Percentiles rank a stretch among this genome's conserved stretches.
phyloP scores from a whole-genome alignment of 2,797 vertebrate genomes.

The Liasis olivaceus region DNA sequence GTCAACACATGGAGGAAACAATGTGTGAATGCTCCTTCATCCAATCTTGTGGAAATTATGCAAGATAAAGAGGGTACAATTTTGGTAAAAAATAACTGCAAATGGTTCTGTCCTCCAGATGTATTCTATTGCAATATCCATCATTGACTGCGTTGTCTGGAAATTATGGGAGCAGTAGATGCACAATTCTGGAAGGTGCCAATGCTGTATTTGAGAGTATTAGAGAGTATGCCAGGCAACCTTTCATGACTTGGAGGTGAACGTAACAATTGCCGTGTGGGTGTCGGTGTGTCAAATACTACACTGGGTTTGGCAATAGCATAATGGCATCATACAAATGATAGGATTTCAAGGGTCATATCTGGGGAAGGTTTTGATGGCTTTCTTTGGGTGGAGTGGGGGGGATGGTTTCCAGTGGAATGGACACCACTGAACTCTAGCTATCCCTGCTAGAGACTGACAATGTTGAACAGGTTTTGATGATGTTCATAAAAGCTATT shows the following conservation, averaged over 20 bases:
- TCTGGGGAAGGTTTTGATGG: not conserved
- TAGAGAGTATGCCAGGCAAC: not conserved
- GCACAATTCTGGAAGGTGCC: not conserved
- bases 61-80: not conserved
- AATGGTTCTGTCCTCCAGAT: not conserved
- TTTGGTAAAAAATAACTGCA: not conserved
- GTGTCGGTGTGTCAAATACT: not conserved
- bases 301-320: not conserved
- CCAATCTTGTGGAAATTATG: not conserved
- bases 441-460: not conserved
- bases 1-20: not conserved
- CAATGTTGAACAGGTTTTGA: not conserved
- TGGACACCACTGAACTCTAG: not conserved
- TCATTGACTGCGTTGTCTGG: not conserved
- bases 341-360: not conserved
- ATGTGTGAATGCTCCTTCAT: not conserved
- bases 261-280: not conserved
- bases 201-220: not conserved
- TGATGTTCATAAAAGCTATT: not conserved
- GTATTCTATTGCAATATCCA: not conserved
- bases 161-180: not conserved
- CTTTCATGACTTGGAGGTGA: not conserved
- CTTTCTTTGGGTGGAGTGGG: not conserved
- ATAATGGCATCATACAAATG: not conserved
- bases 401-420: not conserved